These are phyloP conservation scores for Aplochiton taeniatus DNA, from an alignment of 2,797 vertebrate species.

Conservation along the genomic window DNA sequence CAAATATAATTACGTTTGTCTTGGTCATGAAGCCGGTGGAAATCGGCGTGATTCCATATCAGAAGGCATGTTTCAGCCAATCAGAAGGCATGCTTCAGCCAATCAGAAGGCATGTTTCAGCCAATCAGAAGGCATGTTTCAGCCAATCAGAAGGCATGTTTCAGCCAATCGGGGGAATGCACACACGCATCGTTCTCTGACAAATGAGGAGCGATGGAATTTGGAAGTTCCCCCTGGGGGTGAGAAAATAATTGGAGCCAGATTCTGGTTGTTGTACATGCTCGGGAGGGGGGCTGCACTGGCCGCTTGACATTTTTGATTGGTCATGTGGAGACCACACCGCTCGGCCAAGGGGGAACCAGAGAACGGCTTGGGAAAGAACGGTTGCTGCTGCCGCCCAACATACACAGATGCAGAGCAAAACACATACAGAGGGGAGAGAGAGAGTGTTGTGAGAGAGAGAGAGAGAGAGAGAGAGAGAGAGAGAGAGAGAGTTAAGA, in stretches of 20 bases:
- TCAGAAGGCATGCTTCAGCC: conserved; percentile 73
- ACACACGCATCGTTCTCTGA: no score
- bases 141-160: conserved; percentile 77
- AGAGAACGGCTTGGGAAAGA: conserved; percentile 52
- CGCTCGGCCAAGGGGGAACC: conserved; percentile 54
- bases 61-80: conserved; percentile 77
- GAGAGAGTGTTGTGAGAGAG: conserved; percentile 53
- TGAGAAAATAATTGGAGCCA: conserved; percentile 78
- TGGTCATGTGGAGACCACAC: conserved; percentile 79
- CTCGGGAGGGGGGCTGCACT: conserved; percentile 47
- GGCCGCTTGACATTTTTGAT: conserved; percentile 74
- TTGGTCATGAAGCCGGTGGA: conserved; percentile 69
- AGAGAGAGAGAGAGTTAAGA: background rate
- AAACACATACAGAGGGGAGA: conserved; percentile 58
- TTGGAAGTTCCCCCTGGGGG: conserved; percentile 73
- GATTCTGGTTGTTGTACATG: conserved; percentile 71
- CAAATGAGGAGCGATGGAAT: conserved; percentile 76
- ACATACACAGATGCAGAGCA: conserved; percentile 33
- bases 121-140: conserved; percentile 78
- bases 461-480: background rate
- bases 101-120: conserved; percentile 77
- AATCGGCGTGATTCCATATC: conserved; percentile 76
- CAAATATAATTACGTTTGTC: conserved; percentile 79
- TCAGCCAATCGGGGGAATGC: no score
- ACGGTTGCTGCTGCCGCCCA: conserved; percentile 41